Evolutionary conservation across 2,113 vertebrate genomes (phyloP), one percentile per base, ranked within the genome.

Genomic region (Oreochromis aureus): DNA sequence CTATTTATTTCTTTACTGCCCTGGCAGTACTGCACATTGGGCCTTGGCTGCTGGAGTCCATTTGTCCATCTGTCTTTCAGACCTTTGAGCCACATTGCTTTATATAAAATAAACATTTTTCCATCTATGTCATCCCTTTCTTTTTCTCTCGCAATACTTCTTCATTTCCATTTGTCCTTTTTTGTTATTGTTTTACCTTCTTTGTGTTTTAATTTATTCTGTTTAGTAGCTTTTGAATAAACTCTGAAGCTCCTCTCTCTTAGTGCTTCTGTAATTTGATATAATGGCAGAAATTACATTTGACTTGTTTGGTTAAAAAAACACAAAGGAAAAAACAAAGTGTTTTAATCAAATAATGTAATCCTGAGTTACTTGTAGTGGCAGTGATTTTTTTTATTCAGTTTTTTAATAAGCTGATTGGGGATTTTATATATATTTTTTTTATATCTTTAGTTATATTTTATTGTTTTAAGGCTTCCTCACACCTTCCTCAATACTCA

Each of bases 41-140:
- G 96, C 95, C 89, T 87, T 85, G 79, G 91, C 95, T 93, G 91
- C 92, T 51, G 44, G 83, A 89, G 92, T 91, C 94, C 94, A 87
- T 88, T 85, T 86, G 54, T 93, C 94, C 93, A 95, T 96, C 94
- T 96, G 73, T 96, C 97, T 97, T 97, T 96, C 96, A 98, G 97
- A 97, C 96, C 94, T 93, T 91, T 94, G 89, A 95, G 91, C 93
- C 90, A 19, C 89, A 86, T 92, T 94, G 91, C 95, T 94, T 94
- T 95, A 86, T 98, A 97, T 98, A 97, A 98, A 99, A 99, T 99
- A 99, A 99, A 99, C 95, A 96, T 96, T 96, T 93, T 96, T 94
- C 89, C 94, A 95, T 93, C 93, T 61, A 69, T 94, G 93, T 95
- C 94, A 90, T 89, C 87, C 76, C 53, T 86, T 66, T 54, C 80